A percentile compares a stretch with the other conserved stretches of the same genome.
phyloP scores from a whole-genome alignment of 2,113 vertebrate species.

The Eulacestoma nigropectus region DNA sequence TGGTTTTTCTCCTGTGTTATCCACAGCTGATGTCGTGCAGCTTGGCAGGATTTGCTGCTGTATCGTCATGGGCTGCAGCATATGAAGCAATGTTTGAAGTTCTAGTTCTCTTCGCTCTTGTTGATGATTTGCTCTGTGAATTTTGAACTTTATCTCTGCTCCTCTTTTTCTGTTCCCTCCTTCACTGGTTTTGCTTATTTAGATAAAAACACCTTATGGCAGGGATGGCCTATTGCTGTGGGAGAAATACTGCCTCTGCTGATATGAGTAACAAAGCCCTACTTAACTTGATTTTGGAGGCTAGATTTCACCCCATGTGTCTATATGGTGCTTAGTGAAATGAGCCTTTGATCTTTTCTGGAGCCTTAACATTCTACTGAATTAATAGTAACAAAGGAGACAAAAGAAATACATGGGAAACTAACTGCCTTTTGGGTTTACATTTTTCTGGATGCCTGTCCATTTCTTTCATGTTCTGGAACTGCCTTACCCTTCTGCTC shows the following conservation, averaged over 20 bases:
- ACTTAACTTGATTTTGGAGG: not conserved
- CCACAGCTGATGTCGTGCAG: not conserved
- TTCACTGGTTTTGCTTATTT: not conserved
- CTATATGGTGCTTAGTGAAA: not conserved
- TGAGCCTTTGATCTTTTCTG: not conserved
- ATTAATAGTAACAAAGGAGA: not conserved
- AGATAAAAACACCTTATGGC: not conserved
- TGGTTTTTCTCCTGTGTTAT: not conserved
- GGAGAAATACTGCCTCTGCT: not conserved
- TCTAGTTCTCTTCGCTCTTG: not conserved
- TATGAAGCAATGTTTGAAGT: not conserved
- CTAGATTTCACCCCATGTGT: not conserved
- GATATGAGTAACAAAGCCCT: not conserved
- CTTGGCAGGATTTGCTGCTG: not conserved
- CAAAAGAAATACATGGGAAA: not conserved
- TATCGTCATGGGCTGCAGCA: accelerated
- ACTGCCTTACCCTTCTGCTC: not conserved
- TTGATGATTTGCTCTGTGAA: not conserved
- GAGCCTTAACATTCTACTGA: not conserved
- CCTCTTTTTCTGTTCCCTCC: not conserved
- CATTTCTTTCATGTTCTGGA: not conserved
- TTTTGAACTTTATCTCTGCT: not conserved
- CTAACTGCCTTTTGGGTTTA: not conserved
- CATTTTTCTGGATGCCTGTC: not conserved
- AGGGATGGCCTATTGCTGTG: not conserved